Evolutionary conservation across 2,113 vertebrate species (phyloP), one percentile per base, ranked within the genome.

Genomic region (Cyphomyrus plagiostoma): DNA sequence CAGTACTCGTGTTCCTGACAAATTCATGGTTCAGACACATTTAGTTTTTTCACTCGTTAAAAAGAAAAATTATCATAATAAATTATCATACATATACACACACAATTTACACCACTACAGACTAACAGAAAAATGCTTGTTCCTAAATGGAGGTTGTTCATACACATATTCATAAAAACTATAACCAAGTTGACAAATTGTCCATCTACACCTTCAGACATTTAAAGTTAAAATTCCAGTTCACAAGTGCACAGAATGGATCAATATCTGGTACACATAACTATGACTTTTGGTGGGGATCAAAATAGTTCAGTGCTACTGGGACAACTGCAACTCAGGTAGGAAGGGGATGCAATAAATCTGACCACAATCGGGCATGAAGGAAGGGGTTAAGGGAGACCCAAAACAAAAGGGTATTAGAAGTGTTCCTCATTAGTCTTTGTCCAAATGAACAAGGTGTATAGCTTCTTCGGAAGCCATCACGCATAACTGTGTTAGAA

Each of bases 291-390:
- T 83, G 8, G 13, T 19, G 9, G 62, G 62, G 62, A 3, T 84
- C 82, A 84, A 48, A 48, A 19, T 23, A n/a, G 82, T 84, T 83
- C 80, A 83, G 35, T 35, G 42, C 42, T 83, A 48, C 80, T 46
- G 80, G 39, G 80, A 83, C 42, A 83, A 8, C 42, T 48, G 21
- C 45, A 46, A 9, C 82, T 84, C 8, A 9, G 45, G 8, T 23
- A 84, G 82, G 19, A 84, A 84, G 82, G 19, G 82, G 82, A 4
- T 84, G 45, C 82, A 84, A 84, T 84, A 84, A 84, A 84, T 17
- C 82, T 23, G 42, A 46, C 21, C 82, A 48, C 45, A 1, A 48
- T 13, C 82, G 48, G 82, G 82, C 2, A 2, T 46, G 42, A 23
- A 23, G 45, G 42, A 84, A 84, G 82, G 4, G 21, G 19, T 48